Base-by-base conservation (phyloP, 2,113 vertebrate species). In the Solea solea region DNA sequence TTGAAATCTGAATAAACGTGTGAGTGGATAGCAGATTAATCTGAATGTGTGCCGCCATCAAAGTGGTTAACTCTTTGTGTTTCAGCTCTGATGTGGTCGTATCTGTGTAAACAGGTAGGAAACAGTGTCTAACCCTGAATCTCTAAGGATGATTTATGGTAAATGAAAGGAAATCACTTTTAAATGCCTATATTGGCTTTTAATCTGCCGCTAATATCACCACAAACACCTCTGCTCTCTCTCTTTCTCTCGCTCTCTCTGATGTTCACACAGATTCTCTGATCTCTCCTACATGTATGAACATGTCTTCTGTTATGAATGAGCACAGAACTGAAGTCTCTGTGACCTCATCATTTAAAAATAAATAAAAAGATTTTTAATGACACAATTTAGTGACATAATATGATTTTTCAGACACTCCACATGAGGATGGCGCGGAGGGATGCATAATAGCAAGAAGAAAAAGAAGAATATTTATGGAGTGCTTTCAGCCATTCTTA, bases 1-100 rank as follows among this genome's bases (percentile, higher is more conserved):
- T 86, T 88, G 86, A 88, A 88, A 82, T 48, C 15, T 67, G 79
- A 86, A 77, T 42, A 74, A 61, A 72, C 57, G n/a, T 12, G 15
- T 45, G 3, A 3, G 49, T 21, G 49, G 56, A 21, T 12, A 8
- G 11, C 0, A 10, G 16, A n/a, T n/a, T 79, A 42, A 72, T 72
- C 62, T 45, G 16, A 54, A 53, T 56, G 48, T 42, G 41, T 14
- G 48, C n/a, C 1, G 21, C 14, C 76, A 66, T 87, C 79, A 87
- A 82, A 84, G 85, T 27, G 44, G 25, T 15, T 59, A 41, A 54
- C 13, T 7, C 64, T 15, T 49, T 60, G 39, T 51, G 41, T 45
- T 10, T 5, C 5, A 0, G 9, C 68, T 86, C 70, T 82, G 74
- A 78, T 83, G 77, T 83, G 80, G 64, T 68, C 7, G 0, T 69